Evolutionary conservation across 2,113 vertebrate species (phyloP).

Genomic region (Lonchura striata): DNA sequence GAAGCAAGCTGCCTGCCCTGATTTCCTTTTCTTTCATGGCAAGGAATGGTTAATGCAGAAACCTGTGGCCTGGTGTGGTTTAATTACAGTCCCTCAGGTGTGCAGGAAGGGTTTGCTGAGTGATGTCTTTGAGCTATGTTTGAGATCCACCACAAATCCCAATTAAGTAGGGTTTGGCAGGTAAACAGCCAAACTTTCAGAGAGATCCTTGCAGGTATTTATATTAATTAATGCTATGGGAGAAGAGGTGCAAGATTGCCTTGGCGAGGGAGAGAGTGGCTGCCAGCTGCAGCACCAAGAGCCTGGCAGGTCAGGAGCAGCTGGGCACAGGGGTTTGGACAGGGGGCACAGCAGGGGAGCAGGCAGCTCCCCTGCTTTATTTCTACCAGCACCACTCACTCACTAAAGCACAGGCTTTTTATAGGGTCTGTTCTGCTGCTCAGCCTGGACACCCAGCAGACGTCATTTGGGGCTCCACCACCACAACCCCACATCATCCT

Average conservation of each 20-base stretch:
- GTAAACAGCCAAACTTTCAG: not conserved
- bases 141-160: not conserved
- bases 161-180: not conserved
- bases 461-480: accelerated
- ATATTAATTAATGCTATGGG: not conserved
- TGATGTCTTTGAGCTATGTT: not conserved
- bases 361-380: not conserved
- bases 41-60: not conserved
- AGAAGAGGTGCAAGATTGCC: not conserved
- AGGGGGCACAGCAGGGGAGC: not conserved
- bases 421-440: not conserved
- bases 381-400: not conserved
- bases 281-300: not conserved
- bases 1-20: not conserved
- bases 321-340: not conserved
- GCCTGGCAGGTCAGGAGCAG: not conserved
- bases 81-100: not conserved
- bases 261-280: not conserved
- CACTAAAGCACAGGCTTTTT: not conserved
- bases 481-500: not conserved
- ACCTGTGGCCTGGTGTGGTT: not conserved
- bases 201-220: not conserved
- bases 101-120: not conserved
- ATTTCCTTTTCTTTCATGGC: not conserved
- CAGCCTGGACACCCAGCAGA: not conserved